Conservation (phyloP, 2,888 invertebrate genomes). For the Ophraella communa region DNA sequence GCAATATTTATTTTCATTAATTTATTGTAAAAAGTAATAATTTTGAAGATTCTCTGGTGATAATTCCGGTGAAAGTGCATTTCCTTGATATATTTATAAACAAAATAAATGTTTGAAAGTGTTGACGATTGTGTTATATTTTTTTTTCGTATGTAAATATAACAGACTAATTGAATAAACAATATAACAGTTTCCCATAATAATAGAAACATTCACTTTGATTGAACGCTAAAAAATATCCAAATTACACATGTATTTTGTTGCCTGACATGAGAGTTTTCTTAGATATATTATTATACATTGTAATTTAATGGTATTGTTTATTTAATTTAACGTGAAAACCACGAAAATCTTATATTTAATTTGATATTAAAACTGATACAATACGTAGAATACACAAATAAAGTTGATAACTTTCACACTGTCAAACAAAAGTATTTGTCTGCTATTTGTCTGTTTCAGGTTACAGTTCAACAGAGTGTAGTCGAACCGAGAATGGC, state of each 20-base stretch:
- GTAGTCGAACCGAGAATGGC: constrained; percentile 66
- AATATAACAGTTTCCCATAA: background rate
- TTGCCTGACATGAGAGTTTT: background rate
- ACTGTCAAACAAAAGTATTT: too few relatives aligned
- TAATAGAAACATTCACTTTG: constrained; percentile 14
- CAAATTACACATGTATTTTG: constrained; percentile 5
- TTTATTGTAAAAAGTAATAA: too few relatives aligned
- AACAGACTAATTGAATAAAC: too few relatives aligned
- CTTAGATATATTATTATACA: background rate
- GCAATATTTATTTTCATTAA: too few relatives aligned
- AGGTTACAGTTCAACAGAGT: constrained; percentile 59
- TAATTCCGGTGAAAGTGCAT: too few relatives aligned
- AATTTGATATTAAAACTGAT: too few relatives aligned
- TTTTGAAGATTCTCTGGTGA: too few relatives aligned
- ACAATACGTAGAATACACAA: too few relatives aligned
- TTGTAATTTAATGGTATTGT: background rate
- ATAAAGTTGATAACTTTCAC: too few relatives aligned
- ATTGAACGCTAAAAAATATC: constrained; percentile 2
- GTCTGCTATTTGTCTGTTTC: constrained; percentile 46
- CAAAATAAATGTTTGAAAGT: background rate
- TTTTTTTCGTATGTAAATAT: background rate
- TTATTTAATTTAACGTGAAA: too few relatives aligned
- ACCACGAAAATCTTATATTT: too few relatives aligned
- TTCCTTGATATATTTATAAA: background rate
- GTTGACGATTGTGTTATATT: background rate